Evolutionary conservation across 2,113 vertebrate genomes (phyloP), one percentile per base, ranked within the genome.

Genomic region (Chrysochloris asiatica): DNA sequence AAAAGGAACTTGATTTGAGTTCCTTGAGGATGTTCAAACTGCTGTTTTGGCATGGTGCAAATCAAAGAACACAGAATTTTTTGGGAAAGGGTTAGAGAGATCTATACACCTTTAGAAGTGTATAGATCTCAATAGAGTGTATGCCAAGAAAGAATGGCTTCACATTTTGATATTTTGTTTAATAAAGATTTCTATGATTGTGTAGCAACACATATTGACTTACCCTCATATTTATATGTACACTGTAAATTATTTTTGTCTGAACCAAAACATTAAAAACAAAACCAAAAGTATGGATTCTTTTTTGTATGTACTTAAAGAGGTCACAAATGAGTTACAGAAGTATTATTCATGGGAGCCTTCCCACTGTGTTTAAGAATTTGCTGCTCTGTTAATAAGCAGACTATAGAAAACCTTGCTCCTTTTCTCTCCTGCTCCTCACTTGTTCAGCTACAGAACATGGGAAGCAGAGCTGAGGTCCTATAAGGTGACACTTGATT

Each of bases 241-340:
- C 38, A 83, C 86, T 94, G 88, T n/a, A 84, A 92, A 88, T 54
- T 90, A 93, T 69, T 87, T 95, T 88, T 93, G 22, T 73, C 83
- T 41, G 12, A 83, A 67, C 24, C 50, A 84, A 61, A 88, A 84
- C 50, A 63, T 73, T 28, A 48, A 52, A 45, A 73, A 28, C 59
- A 21, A 65, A 26, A 36, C n/a, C 6, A 26, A 54, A 75, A 93
- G 86, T 54, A 50, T 41, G 1, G 77, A 26, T 84, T 92, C 73
- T 80, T 45, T 67, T 94, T 54, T 72, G 33, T 71, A 9, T 83
- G 6, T 67, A 67, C 56, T 80, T 83, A 91, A 61, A 61, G 79
- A 93, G 90, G 52, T 59, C 83, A 92, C 83, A 75, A 38, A 83
- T 76, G 59, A 83, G 47, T 72, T 48, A 69, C 3, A 84, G 52